phyloP scores from a whole-genome alignment of 2,888 invertebrate species.

The Philaethria dido region DNA sequence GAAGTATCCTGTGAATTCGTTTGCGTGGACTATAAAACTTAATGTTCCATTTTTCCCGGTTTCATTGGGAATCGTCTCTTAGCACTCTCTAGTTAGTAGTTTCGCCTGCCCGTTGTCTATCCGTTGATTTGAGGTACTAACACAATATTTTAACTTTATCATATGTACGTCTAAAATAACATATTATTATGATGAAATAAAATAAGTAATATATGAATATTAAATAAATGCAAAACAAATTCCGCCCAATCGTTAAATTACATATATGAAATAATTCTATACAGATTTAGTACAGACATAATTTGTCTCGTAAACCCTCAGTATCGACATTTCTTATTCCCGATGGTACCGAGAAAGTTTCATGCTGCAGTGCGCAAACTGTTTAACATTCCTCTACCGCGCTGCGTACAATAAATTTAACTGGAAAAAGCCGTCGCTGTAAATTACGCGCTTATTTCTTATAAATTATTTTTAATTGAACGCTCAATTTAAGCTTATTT shows the following conservation, averaged over 20 bases:
- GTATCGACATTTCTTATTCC: conserved; percentile 42
- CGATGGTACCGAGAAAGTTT: conserved; percentile 40
- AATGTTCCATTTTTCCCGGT: too few relatives aligned
- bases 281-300: conserved; percentile 30
- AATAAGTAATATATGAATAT: background rate
- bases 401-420: conserved; percentile 74
- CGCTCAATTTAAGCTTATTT: conserved; percentile 41
- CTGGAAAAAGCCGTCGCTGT: conserved; percentile 62
- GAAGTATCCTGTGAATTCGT: too few relatives aligned
- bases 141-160: too few relatives aligned
- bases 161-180: too few relatives aligned
- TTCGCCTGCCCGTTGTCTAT: too few relatives aligned
- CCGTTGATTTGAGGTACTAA: too few relatives aligned
- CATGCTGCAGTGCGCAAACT: conserved; percentile 64
- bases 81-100: too few relatives aligned
- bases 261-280: conserved; percentile 14
- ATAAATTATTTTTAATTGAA: conserved; percentile 70
- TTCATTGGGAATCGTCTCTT: too few relatives aligned
- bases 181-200: too few relatives aligned
- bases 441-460: conserved; percentile 71
- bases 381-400: conserved; percentile 74
- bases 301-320: conserved; percentile 38
- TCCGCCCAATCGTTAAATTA: too few relatives aligned
- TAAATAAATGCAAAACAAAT: too few relatives aligned
- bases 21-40: too few relatives aligned